phyloP scores from a whole-genome alignment of 2,113 vertebrate genomes.

The Calidris pygmaea region DNA sequence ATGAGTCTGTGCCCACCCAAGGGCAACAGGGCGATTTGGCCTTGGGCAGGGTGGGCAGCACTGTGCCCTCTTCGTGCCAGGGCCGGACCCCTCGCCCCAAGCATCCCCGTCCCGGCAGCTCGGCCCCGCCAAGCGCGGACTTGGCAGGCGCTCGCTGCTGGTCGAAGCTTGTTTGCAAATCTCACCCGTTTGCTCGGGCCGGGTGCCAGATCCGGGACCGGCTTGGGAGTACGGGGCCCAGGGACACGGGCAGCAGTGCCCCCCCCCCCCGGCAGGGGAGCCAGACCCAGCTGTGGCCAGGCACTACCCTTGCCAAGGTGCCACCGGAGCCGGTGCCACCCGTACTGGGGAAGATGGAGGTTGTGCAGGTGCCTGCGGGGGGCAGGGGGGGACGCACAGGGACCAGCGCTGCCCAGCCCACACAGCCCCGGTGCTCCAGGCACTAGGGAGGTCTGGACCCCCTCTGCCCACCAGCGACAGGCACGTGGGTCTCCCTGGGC shows the following conservation, averaged over 20 bases:
- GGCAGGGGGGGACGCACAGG: fast-evolving
- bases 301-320: not conserved
- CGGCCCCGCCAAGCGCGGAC: fast-evolving
- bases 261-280: not conserved
- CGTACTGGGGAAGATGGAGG: fast-evolving
- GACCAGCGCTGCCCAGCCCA: not conserved
- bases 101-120: fast-evolving
- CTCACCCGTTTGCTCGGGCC: constrained; percentile 9
- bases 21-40: fast-evolving
- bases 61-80: fast-evolving
- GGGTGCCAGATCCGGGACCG: not conserved
- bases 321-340: not conserved
- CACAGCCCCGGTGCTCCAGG: fast-evolving
- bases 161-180: constrained; percentile 8
- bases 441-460: not conserved
- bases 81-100: fast-evolving
- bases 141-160: not conserved
- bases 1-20: not conserved
- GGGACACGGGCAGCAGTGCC: not conserved
- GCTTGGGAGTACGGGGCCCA: not conserved
- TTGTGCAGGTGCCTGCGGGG: fast-evolving
- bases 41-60: not conserved
- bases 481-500: not conserved
- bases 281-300: not conserved
- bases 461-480: not conserved